Evolutionary conservation across 2,888 invertebrate genomes (phyloP), one percentile per base, ranked within the genome.

Genomic region (Pseudococcus longispinus): DNA sequence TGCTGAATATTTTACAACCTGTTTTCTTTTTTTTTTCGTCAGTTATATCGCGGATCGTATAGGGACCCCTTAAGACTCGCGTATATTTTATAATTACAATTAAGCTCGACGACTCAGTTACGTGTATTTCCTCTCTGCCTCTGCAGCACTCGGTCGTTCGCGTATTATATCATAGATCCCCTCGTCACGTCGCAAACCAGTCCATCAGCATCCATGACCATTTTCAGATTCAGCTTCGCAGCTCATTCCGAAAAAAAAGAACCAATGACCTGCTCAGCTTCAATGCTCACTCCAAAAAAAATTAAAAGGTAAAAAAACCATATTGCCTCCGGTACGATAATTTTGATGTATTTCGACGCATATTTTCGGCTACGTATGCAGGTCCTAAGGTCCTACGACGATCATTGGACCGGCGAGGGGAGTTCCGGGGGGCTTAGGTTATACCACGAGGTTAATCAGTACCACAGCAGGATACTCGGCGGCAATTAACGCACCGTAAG

Each of bases 1-100:
- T 86, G 86, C 55, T 86, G 85, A 77, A 85, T 85, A 85, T 86
- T 80, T 86, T 86, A 80, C 77, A 80, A 86, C 77, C 86, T 51
- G 77, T 86, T 80, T 74, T 18, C 26, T 65, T 55, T 65, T 65
- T 26, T 65, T 65, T 26, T 37, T 29, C 74, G 37, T 18, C 70
- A n/a, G 70, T 3, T 37, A 37, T 70, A 29, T 70, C 70, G 70
- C 20, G 20, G 8, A 51, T 29, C 70, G 4, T 4, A 18, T 46
- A 11, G 46, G 15, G 3, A 46, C 46, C 46, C 37, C 9, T 37
- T 37, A 32, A 37, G 37, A 46, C 46, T 11, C 51, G 4, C 0
- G 51, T 51, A n/a, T 74, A 74, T 70, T 80, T 80, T 80, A 80
- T 80, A 80, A 80, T 80, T 80, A 42, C 42, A 80, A 80, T 80